phyloP scores from a whole-genome alignment of 1,140 invertebrate species.

The Solenopsis fugax region DNA sequence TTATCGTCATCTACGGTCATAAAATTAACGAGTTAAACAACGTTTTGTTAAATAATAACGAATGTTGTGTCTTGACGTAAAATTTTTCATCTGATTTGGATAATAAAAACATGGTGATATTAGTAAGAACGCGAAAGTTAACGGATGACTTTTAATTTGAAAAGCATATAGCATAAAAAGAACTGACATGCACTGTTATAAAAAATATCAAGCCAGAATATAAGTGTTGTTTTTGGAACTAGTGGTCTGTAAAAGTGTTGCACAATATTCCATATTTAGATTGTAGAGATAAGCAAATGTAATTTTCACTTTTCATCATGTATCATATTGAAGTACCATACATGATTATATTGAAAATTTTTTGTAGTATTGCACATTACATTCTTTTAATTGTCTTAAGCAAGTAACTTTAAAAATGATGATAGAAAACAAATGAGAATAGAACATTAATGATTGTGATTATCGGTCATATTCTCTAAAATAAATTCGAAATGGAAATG shows the following conservation, averaged over 20 bases:
- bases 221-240: slow-evolving; percentile 53
- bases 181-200: slow-evolving; percentile 68
- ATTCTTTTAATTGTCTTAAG: slow-evolving; percentile 17
- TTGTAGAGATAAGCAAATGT: slow-evolving; percentile 10
- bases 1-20: slow-evolving; percentile 86
- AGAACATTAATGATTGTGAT: not conserved
- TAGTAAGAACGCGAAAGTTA: slow-evolving; percentile 20
- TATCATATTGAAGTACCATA: not conserved
- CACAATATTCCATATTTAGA: slow-evolving; percentile 25
- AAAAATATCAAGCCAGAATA: slow-evolving; percentile 16
- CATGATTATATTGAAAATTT: not conserved
- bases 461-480: slow-evolving; percentile 4
- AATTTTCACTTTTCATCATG: not conserved
- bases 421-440: not conserved
- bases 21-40: slow-evolving; percentile 48
- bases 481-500: slow-evolving; percentile 23
- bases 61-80: not conserved
- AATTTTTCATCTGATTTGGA: slow-evolving; percentile 10
- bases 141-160: slow-evolving; percentile 16
- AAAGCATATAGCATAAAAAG: slow-evolving; percentile 39
- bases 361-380: not conserved
- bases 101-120: not conserved
- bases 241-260: slow-evolving; percentile 44
- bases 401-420: slow-evolving; percentile 13
- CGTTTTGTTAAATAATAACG: not conserved